phyloP scores from a whole-genome alignment of 64 coral and sea anemone species.

The Dendronephthya gigantea region DNA sequence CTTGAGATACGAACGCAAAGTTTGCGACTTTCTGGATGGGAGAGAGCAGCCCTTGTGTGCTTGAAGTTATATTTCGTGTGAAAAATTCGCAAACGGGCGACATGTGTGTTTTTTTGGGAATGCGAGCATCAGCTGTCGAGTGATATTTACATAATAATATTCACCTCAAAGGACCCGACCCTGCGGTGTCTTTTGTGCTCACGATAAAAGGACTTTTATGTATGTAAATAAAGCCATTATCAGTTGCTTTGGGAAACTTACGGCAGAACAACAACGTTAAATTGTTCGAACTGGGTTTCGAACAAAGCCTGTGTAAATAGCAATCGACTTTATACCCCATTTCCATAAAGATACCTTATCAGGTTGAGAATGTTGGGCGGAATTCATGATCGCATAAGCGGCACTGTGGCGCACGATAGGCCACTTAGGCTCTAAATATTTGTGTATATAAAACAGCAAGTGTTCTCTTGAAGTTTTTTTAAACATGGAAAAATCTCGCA shows the following conservation, averaged over 20 bases:
- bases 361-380: neutral
- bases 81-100: neutral
- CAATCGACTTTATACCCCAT: neutral
- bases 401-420: neutral
- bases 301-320: slow-evolving; percentile 17
- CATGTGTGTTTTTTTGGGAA: neutral
- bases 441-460: neutral
- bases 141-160: slow-evolving; percentile 19
- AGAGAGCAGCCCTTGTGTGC: neutral
- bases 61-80: neutral
- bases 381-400: neutral
- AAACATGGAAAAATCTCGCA: neutral
- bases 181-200: neutral
- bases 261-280: slow-evolving; percentile 5
- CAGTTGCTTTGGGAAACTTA: slow-evolving; percentile 11
- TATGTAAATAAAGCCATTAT: slow-evolving; percentile 25
- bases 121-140: neutral
- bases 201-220: slow-evolving; percentile 21
- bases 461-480: neutral
- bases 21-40: neutral
- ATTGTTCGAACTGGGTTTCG: neutral
- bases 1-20: neutral
- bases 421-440: neutral
- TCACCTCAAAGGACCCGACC: neutral
- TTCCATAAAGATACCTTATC: neutral